Evolutionary conservation across 2,888 invertebrate genomes (phyloP).

Genomic region (Papilio gigon): DNA sequence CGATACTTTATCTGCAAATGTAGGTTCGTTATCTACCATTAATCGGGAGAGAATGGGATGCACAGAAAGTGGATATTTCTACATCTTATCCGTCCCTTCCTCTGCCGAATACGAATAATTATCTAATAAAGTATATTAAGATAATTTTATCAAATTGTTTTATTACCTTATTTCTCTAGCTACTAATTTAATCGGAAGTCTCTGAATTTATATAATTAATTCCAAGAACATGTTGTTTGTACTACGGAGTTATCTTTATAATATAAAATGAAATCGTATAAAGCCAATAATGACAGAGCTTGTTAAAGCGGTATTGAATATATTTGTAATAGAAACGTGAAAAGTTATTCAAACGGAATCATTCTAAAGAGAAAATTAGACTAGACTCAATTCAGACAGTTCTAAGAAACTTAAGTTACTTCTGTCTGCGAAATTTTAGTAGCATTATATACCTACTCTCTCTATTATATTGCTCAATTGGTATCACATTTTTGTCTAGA

Average conservation of each 20-base stretch:
- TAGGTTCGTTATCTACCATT: too few species aligned
- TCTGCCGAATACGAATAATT: background rate
- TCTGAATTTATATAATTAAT: background rate
- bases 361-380: slow-evolving; percentile 37
- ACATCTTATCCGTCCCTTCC: too few species aligned
- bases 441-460: slow-evolving; percentile 34
- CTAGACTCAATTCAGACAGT: slow-evolving; percentile 36
- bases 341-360: slow-evolving; percentile 28
- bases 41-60: too few species aligned
- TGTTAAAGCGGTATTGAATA: slow-evolving; percentile 29
- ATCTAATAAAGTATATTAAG: background rate
- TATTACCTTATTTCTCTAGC: background rate
- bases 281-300: slow-evolving; percentile 18
- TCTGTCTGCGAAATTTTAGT: slow-evolving; percentile 40
- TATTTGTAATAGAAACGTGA: background rate
- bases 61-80: too few species aligned
- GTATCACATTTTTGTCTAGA: slow-evolving; percentile 38
- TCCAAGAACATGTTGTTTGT: background rate
- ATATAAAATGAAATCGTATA: slow-evolving; percentile 18
- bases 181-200: background rate
- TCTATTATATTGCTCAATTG: slow-evolving; percentile 36
- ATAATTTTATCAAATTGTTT: background rate
- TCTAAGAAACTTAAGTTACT: slow-evolving; percentile 38
- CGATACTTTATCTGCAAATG: too few species aligned
- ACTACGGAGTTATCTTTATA: background rate